phyloP scores from a whole-genome alignment of 2,113 vertebrate genomes.

The Micronisus gabar region DNA sequence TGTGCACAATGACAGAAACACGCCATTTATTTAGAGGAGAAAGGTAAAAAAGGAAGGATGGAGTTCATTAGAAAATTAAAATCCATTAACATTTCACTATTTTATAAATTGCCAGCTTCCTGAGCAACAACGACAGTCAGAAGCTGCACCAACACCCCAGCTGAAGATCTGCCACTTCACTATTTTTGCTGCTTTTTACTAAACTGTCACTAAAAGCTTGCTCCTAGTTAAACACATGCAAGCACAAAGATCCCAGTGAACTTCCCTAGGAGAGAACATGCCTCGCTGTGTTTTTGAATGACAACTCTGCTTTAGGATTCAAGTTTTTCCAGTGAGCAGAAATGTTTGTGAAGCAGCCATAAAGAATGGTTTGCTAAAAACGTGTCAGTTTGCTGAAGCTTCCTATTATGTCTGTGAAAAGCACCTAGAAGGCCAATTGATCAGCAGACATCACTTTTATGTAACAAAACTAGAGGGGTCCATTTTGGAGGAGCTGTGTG shows the following conservation, averaged over 20 bases:
- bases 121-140: neutral
- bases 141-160: neutral
- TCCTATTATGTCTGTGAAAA: neutral
- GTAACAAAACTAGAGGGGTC: constrained; percentile 10
- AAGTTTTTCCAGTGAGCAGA: neutral
- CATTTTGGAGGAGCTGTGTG: constrained; percentile 36
- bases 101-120: neutral
- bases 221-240: neutral
- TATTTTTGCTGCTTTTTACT: neutral
- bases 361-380: neutral
- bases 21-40: neutral
- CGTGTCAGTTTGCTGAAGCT: neutral
- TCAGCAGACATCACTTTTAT: neutral
- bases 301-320: neutral
- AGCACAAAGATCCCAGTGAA: neutral
- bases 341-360: neutral
- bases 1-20: neutral
- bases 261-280: neutral
- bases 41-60: neutral
- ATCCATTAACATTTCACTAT: neutral
- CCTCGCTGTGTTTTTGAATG: neutral
- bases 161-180: neutral
- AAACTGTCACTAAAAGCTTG: neutral
- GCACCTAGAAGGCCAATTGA: neutral
- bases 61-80: neutral